Evolutionary conservation across 1,140 invertebrate genomes (phyloP).

Genomic region (Hyles euphorbiae): DNA sequence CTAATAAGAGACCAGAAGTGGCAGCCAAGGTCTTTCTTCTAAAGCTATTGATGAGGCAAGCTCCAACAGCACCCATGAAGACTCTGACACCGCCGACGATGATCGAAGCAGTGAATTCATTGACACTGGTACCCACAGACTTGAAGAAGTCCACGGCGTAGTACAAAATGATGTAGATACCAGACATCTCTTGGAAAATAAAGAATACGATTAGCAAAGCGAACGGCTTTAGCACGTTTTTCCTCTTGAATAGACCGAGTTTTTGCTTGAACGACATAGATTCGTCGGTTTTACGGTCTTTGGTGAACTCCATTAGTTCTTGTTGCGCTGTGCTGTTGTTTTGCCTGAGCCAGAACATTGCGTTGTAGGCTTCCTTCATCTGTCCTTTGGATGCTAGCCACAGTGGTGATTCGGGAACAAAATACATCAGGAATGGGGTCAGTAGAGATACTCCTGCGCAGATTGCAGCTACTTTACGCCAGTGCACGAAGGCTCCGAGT

Average conservation of each 20-base stretch:
- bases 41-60: slow-evolving; percentile 81
- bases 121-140: slow-evolving; percentile 79
- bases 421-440: slow-evolving; percentile 76
- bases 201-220: slow-evolving; percentile 80
- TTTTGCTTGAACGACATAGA: slow-evolving; percentile 61
- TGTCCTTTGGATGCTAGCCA: slow-evolving; percentile 77
- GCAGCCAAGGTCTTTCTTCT: slow-evolving; percentile 82
- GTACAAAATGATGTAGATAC: slow-evolving; percentile 86
- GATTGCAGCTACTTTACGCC: slow-evolving; percentile 78
- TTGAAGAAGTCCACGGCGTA: slow-evolving; percentile 84
- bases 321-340: slow-evolving; percentile 76
- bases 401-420: slow-evolving; percentile 82
- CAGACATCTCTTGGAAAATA: slow-evolving; percentile 82
- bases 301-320: slow-evolving; percentile 76
- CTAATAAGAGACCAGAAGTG: slow-evolving; percentile 79
- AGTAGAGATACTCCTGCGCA: slow-evolving; percentile 78
- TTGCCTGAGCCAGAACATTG: slow-evolving; percentile 77
- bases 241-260: slow-evolving; percentile 52
- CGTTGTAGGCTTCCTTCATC: slow-evolving; percentile 74
- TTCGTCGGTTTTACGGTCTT: slow-evolving; percentile 59
- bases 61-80: slow-evolving; percentile 81
- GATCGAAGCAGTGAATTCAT: slow-evolving; percentile 83
- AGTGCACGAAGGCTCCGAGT: slow-evolving; percentile 78
- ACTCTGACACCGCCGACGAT: slow-evolving; percentile 83
- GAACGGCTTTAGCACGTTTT: slow-evolving; percentile 79